Evolutionary conservation across 2,888 invertebrate species (phyloP).

Genomic region (Chrysomela aeneicollis): DNA sequence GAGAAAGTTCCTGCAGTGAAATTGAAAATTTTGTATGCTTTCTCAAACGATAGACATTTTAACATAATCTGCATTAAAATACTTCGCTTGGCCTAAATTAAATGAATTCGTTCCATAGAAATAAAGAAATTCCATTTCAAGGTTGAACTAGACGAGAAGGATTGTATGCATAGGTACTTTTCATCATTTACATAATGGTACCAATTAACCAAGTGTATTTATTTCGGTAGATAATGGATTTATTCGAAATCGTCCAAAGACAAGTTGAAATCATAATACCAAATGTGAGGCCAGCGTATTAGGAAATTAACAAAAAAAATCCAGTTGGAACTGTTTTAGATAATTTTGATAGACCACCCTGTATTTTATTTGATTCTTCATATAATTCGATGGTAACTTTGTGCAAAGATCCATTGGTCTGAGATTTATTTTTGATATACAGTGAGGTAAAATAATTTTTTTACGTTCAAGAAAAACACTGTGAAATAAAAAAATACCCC

Average conservation of each 20-base stretch:
- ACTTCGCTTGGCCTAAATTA: not conserved
- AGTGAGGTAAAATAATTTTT: no score
- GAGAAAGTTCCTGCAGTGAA: not conserved
- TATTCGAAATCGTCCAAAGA: not conserved
- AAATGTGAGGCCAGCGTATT: not conserved
- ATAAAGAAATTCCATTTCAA: not conserved
- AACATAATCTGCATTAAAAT: not conserved
- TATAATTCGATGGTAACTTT: no score
- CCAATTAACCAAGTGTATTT: not conserved
- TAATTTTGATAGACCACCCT: no score
- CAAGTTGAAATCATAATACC: not conserved
- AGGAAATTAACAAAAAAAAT: no score
- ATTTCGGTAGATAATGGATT: not conserved
- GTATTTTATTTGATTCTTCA: no score
- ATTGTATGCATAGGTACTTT: slow-evolving; percentile 1
- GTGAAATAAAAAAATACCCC: no score
- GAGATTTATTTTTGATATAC: no score
- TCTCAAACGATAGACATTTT: not conserved
- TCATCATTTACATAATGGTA: not conserved
- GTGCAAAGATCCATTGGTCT: no score
- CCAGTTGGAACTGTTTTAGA: no score
- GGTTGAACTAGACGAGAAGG: not conserved
- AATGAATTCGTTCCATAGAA: not conserved
- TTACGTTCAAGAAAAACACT: no score
- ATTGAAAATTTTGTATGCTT: not conserved